Evolutionary conservation across 2,113 vertebrate species (phyloP), one percentile per base, ranked within the genome.

Genomic region (Anthoscopus minutus): DNA sequence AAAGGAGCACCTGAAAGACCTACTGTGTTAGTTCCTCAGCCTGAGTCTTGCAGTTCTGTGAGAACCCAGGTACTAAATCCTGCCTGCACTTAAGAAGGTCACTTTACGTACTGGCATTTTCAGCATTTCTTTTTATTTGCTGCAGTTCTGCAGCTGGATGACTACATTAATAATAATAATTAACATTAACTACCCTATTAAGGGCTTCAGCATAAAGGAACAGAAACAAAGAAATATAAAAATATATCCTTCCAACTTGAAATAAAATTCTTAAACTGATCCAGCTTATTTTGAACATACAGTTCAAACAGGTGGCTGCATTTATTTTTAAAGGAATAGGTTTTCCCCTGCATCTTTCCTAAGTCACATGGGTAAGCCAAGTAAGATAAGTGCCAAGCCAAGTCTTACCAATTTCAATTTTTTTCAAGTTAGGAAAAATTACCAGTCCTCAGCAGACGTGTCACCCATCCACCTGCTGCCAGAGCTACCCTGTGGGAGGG

Each of bases 351-450:
- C 3, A 16, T 69, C 42, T 16, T 61, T 62, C 64, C n/a, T 80
- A 57, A 76, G 28, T 33, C 40, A 78, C 22, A 30, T 2, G 1
- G 28, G 15, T 70, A 76, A 38, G 10, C 13, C 78, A 72, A 74
- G 12, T n/a, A 72, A 92, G 31, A 16, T 3, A 54, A 83, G 9
- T 47, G n/a, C 64, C 13, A 66, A 92, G 37, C 10, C 31, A 90
- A 87, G 37, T 28, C 94, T 94, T 92, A 97, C 96, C 96, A 70
- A 76, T 4, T 57, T 86, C 77, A 88, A 86, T 92, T 91, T 79
- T 64, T 88, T 78, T 90, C 91, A 51, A 77, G 35, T n/a, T 45
- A 80, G 66, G 81, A 95, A 53, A 23, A 91, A 27, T 2, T 58
- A 69, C 15, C 53, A 77, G 51, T 74, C 45, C 70, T 81, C 81